These are phyloP conservation scores for Athalia circularis DNA, from an alignment of 2,888 invertebrate species.

Conservation along the genomic window DNA sequence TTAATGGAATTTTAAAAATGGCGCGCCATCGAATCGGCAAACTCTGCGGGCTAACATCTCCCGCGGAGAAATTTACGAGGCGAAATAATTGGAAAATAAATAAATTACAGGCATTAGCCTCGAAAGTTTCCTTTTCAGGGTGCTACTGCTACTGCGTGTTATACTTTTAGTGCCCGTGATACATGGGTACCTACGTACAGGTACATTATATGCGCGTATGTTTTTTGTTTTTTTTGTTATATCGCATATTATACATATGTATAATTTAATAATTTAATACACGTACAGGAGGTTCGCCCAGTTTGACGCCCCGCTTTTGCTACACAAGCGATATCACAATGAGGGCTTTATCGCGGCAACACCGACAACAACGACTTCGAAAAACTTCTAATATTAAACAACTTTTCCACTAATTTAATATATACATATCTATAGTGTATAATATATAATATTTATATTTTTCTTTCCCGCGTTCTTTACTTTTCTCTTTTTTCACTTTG, in stretches of 20 bases:
- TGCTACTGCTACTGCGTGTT: neutral
- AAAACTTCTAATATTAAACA: slow-evolving; percentile 67
- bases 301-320: neutral
- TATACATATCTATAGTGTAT: slow-evolving; percentile 48
- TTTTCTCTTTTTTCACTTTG: slow-evolving; percentile 39
- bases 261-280: neutral
- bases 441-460: slow-evolving; percentile 45
- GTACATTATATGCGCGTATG: no score
- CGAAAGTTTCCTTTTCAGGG: slow-evolving; percentile 52
- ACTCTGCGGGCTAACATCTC: neutral
- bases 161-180: neutral
- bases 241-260: neutral
- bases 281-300: slow-evolving; percentile 4
- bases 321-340: slow-evolving; percentile 57
- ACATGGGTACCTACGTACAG: neutral
- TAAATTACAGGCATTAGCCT: slow-evolving; percentile 62
- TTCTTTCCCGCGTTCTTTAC: slow-evolving; percentile 31
- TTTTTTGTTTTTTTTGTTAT: no score
- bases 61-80: slow-evolving; percentile 43
- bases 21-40: slow-evolving; percentile 14
- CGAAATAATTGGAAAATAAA: slow-evolving; percentile 65
- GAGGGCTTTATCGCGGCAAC: slow-evolving; percentile 43
- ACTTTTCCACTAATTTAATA: slow-evolving; percentile 66
- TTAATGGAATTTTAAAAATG: slow-evolving; percentile 47
- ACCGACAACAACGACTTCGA: slow-evolving; percentile 46